Percentiles rank a stretch among this genome's conserved stretches.
These are phyloP conservation scores for Lasioglossum calceatum DNA, from an alignment of 2,888 invertebrate genomes.

Conservation along the genomic window DNA sequence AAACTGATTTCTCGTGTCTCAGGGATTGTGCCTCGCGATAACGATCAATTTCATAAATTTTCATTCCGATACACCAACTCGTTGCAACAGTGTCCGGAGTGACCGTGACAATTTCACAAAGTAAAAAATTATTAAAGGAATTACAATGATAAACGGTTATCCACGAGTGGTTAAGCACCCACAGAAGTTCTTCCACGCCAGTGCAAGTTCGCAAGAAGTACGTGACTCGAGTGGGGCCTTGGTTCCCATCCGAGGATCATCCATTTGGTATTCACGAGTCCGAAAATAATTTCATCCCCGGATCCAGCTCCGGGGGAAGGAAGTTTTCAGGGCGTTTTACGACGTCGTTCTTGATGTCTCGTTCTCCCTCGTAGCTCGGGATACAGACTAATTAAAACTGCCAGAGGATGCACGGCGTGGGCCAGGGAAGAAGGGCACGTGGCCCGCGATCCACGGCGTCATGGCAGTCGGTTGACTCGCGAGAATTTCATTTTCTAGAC, in stretches of 20 bases:
- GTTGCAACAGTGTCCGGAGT: too few species aligned
- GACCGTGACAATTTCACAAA: neutral
- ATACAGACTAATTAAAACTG: constrained; percentile 63
- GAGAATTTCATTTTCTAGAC: constrained; percentile 61
- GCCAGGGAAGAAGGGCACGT: constrained; percentile 20
- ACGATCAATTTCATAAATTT: too few species aligned
- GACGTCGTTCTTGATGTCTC: constrained; percentile 30
- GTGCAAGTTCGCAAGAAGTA: neutral
- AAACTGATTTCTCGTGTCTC: too few species aligned
- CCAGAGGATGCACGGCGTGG: constrained; percentile 28
- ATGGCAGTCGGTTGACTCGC: constrained; percentile 42
- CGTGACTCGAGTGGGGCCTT: neutral
- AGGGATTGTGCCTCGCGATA: too few species aligned
- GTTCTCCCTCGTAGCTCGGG: constrained; percentile 22
- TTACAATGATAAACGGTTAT: neutral
- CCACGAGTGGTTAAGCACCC: neutral
- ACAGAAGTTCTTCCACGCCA: neutral
- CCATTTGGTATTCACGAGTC: constrained; percentile 47
- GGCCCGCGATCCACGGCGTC: constrained; percentile 29
- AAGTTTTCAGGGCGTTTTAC: constrained; percentile 65
- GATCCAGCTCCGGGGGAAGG: constrained; percentile 7
- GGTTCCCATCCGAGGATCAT: neutral
- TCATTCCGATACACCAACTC: too few species aligned
- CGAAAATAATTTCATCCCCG: constrained; percentile 61
- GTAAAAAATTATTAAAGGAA: neutral